These are phyloP conservation scores for Agrypnus murinus DNA, from an alignment of 2,888 invertebrate genomes.

Conservation along the genomic window DNA sequence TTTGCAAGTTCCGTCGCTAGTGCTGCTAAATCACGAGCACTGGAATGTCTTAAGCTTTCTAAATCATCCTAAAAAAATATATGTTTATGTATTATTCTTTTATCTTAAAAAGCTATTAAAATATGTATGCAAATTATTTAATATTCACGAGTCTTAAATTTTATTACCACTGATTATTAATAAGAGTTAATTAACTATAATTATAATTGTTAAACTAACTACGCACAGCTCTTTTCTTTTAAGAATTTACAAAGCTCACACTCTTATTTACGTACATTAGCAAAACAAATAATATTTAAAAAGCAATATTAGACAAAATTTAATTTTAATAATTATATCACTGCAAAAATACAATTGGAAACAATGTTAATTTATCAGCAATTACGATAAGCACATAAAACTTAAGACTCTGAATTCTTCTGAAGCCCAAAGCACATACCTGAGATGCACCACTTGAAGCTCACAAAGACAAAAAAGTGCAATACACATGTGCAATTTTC, in stretches of 20 bases:
- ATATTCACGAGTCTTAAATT: conserved; percentile 43
- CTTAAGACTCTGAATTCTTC: conserved; percentile 50
- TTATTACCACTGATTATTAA: conserved; percentile 11
- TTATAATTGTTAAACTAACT: no score
- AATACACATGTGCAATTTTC: conserved; percentile 49
- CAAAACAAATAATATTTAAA: no score
- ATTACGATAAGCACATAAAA: conserved; percentile 33
- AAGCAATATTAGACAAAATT: no score
- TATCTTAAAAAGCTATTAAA: background rate
- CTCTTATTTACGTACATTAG: no score
- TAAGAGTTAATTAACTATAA: no score
- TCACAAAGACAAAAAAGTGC: conserved; percentile 60
- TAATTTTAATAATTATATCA: no score
- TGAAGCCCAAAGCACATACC: conserved; percentile 69
- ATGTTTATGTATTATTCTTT: conserved; percentile 21
- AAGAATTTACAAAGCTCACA: no score
- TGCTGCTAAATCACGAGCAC: conserved; percentile 81
- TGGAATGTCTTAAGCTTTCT: conserved; percentile 83
- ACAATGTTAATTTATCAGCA: background rate
- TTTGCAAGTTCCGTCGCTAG: conserved; percentile 81
- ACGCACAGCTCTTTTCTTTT: background rate
- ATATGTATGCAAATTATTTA: background rate
- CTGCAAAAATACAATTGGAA: no score
- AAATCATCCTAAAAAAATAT: conserved; percentile 81
- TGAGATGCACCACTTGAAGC: conserved; percentile 66